These are phyloP conservation scores for Psittacus erithacus DNA, from an alignment of 2,113 vertebrate species.

Conservation along the genomic window DNA sequence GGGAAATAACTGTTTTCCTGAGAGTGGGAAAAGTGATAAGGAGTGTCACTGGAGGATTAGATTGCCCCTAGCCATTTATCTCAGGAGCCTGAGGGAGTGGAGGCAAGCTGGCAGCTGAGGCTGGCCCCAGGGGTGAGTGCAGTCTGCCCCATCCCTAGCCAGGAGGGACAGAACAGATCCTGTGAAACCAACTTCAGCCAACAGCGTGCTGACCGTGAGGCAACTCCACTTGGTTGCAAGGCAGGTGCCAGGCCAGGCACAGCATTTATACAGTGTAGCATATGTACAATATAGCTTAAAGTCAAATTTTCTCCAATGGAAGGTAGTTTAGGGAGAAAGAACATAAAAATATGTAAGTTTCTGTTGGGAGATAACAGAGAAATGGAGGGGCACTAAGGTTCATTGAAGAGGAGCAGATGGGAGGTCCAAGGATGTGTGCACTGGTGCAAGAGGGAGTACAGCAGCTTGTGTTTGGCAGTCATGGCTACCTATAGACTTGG, in stretches of 20 bases:
- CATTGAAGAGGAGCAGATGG: accelerated
- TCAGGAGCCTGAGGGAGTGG: accelerated
- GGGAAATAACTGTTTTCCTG: background rate
- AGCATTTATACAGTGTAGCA: background rate
- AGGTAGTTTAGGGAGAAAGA: background rate
- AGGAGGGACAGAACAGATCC: background rate
- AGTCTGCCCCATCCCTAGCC: background rate
- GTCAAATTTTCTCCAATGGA: background rate
- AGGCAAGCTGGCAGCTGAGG: background rate
- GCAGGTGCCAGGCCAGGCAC: background rate
- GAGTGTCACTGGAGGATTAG: background rate
- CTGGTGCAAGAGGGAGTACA: background rate
- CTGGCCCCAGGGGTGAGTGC: background rate
- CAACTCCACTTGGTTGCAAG: accelerated
- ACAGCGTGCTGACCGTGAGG: background rate
- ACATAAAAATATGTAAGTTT: accelerated
- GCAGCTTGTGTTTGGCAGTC: background rate
- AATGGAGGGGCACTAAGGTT: background rate
- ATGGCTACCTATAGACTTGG: background rate
- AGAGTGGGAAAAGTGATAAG: background rate
- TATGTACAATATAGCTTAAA: background rate
- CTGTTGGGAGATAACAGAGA: background rate
- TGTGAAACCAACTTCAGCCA: background rate
- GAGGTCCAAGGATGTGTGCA: background rate
- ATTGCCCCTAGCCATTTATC: background rate